Conservation (phyloP, 2,888 invertebrate genomes). For the Latrodectus hesperus region DNA sequence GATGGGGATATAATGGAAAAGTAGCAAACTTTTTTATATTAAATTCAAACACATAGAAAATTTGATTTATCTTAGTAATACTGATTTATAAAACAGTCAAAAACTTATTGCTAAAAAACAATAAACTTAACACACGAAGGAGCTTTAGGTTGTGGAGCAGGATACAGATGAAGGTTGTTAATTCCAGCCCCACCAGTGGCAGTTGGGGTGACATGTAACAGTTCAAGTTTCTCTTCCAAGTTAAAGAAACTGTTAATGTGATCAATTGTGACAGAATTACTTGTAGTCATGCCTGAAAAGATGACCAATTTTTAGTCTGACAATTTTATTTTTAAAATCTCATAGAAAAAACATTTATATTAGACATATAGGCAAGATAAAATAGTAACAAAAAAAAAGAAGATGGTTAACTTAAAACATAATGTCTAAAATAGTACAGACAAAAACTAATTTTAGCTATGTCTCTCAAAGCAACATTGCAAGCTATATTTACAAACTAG, state of each 20-base stretch:
- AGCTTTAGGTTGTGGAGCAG: conserved; percentile 1
- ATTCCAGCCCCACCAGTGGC: conserved; percentile 59
- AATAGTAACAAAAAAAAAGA: background rate
- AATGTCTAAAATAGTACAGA: no score
- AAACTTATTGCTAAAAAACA: background rate
- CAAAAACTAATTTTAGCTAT: no score
- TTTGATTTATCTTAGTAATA: background rate
- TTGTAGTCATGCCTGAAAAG: conserved; percentile 25
- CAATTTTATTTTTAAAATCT: background rate
- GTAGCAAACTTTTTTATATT: background rate
- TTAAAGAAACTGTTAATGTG: conserved; percentile 43
- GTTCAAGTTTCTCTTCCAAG: conserved; percentile 11
- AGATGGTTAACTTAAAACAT: no score
- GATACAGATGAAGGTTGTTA: conserved; percentile 18
- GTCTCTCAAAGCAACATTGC: no score
- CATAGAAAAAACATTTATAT: background rate
- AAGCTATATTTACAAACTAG: no score
- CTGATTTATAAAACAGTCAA: background rate
- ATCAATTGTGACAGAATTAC: conserved; percentile 50
- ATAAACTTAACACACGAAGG: conserved; percentile 1
- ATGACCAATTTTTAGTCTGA: background rate
- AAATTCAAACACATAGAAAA: background rate
- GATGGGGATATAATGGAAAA: background rate
- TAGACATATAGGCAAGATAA: background rate
- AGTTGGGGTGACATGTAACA: conserved; percentile 54